These are phyloP conservation scores for Pheosia tremula DNA, from an alignment of 2,888 invertebrate species.

Conservation along the genomic window DNA sequence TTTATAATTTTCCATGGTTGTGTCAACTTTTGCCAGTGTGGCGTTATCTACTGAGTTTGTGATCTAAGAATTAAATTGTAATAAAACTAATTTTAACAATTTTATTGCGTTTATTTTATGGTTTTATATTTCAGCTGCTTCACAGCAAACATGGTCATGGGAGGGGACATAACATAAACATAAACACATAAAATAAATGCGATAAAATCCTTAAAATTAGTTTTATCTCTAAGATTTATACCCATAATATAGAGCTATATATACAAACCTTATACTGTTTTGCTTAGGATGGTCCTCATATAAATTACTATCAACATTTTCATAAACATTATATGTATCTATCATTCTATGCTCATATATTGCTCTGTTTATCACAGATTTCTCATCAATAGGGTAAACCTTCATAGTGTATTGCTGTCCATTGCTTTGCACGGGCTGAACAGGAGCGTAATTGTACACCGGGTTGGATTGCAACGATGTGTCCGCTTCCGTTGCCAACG, in stretches of 20 bases:
- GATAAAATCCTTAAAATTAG: no score
- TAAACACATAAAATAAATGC: no score
- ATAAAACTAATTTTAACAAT: no score
- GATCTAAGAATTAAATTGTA: no score
- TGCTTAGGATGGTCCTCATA: slow-evolving; percentile 64
- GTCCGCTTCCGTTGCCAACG: slow-evolving; percentile 63
- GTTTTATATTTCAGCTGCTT: no score
- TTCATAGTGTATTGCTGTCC: slow-evolving; percentile 63
- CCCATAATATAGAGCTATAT: background rate
- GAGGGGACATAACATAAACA: no score
- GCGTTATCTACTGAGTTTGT: no score
- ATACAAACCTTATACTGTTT: slow-evolving; percentile 70
- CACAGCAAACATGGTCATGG: no score
- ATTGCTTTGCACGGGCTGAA: slow-evolving; percentile 43
- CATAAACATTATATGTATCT: slow-evolving; percentile 61
- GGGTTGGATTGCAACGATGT: slow-evolving; percentile 61
- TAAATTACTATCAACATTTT: slow-evolving; percentile 63
- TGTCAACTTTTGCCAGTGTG: no score
- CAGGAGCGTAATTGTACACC: slow-evolving; percentile 47
- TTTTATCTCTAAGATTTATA: no score
- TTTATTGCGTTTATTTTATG: no score
- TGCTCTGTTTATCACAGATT: slow-evolving; percentile 58
- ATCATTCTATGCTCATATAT: slow-evolving; percentile 62
- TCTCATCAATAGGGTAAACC: slow-evolving; percentile 72
- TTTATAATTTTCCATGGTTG: no score